Evolutionary conservation across 2,888 invertebrate species (phyloP).

Genomic region (Fabriciana adippe): DNA sequence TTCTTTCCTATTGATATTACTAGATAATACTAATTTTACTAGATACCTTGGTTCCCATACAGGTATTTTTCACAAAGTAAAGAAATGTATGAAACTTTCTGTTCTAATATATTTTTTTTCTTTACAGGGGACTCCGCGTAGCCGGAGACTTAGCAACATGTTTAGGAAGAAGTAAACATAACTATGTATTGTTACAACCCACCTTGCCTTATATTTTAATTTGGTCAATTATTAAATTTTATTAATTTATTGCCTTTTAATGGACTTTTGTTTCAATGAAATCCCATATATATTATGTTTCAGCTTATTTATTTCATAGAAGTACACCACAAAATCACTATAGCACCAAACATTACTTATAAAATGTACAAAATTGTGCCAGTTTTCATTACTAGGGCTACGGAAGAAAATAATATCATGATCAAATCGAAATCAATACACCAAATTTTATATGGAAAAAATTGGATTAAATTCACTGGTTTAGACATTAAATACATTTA

Average conservation of each 20-base stretch:
- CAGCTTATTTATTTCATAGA: constrained; percentile 46
- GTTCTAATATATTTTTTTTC: not conserved
- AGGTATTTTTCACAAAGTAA: too few species aligned
- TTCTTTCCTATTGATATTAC: too few species aligned
- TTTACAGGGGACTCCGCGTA: constrained; percentile 78
- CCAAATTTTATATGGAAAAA: constrained; percentile 32
- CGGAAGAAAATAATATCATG: constrained; percentile 12
- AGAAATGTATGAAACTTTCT: not conserved
- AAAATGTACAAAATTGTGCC: constrained; percentile 81
- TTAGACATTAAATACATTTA: not conserved
- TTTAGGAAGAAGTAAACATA: constrained; percentile 67
- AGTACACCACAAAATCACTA: constrained; percentile 71
- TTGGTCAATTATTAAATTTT: constrained; percentile 36
- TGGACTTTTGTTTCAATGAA: constrained; percentile 39
- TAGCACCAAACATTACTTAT: constrained; percentile 81
- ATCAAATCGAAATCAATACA: constrained; percentile 39
- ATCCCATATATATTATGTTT: constrained; percentile 44
- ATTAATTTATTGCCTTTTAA: constrained; percentile 42
- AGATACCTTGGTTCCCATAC: too few species aligned
- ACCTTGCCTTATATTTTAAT: constrained; percentile 21
- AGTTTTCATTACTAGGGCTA: constrained; percentile 45
- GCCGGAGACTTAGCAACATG: constrained; percentile 74
- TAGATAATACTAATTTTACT: not conserved
- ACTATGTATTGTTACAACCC: not conserved
- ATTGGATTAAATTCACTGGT: not conserved